Percentiles rank a stretch among this genome's conserved stretches.
These are phyloP conservation scores for Rachycentron canadum DNA, from an alignment of 2,797 vertebrate genomes.

Conservation along the genomic window DNA sequence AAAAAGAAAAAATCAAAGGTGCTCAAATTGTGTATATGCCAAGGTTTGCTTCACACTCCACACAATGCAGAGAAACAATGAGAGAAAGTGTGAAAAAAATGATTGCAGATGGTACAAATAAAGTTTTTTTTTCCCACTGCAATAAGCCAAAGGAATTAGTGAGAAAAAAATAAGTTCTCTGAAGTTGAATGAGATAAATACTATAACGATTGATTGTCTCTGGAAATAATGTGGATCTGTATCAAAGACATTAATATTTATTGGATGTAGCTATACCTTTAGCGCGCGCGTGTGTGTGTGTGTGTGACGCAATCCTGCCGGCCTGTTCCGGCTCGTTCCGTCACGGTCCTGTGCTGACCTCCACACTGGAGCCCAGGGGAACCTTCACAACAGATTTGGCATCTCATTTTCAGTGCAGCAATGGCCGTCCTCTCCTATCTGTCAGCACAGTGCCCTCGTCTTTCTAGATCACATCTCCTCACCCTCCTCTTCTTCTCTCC, in stretches of 20 bases:
- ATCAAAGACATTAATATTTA: conserved; percentile 11
- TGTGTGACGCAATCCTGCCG: conserved; percentile 64
- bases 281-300: conserved; percentile 27
- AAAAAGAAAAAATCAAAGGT: conserved; percentile 16
- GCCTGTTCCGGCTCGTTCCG: conserved; percentile 67
- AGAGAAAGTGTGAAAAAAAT: background rate
- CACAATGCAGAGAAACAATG: conserved; percentile 1
- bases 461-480: conserved; percentile 81
- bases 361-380: conserved; percentile 83
- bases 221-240: conserved; percentile 11
- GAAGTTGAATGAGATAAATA: background rate
- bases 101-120: conserved; percentile 9
- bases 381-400: conserved; percentile 87
- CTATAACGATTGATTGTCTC: background rate
- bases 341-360: conserved; percentile 83
- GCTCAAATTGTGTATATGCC: background rate
- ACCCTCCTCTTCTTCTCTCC: conserved; percentile 45
- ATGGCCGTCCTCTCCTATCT: conserved; percentile 85
- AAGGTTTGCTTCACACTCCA: conserved; percentile 6
- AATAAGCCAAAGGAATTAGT: background rate
- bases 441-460: conserved; percentile 82
- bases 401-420: conserved; percentile 78
- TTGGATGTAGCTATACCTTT: conserved; percentile 29
- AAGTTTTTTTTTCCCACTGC: background rate
- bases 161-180: background rate